Evolutionary conservation across 2,113 vertebrate species (phyloP), one percentile per base, ranked within the genome.

Genomic region (Amblyopsis rosae): DNA sequence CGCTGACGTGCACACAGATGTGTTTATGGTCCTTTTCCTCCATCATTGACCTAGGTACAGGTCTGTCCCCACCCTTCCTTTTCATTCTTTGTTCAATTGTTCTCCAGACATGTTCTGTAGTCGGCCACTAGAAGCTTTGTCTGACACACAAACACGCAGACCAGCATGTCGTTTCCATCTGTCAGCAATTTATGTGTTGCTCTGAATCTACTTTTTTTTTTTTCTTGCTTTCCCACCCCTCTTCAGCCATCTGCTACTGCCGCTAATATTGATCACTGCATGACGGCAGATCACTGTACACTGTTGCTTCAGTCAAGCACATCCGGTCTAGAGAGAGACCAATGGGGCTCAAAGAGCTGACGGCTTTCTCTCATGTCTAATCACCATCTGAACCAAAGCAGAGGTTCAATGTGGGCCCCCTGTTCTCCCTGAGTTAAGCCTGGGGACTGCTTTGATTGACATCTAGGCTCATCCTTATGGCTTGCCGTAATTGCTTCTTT

Each of bases 161-260:
- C 35, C 35, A 41, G 35, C 1, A 5, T 51, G 67, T 72, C 12
- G 84, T 81, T 80, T 77, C 62, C 67, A 75, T 33, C 51, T 79
- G 65, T 81, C 70, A 67, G 71, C 77, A 69, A 69, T 75, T 62
- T 72, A 49, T 62, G 64, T 58, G 70, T 80, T 75, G 66, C 58
- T 75, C 65, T 62, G 56, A 0, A 17, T 51, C 51, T 65, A 53
- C 50, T 48, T 0, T 26, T 26, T 26, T 26, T 26, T 26, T 26
- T 3, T 26, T 26, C 26, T 26, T 26, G 26, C 2, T 26, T 26
- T 12, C 6, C 32, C 54, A 32, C 48, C 41, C 53, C 54, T 61
- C 65, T 58, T 51, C 32, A 54, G 65, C 73, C 75, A 78, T 76
- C 69, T 45, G 1, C 64, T 13, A 45, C 65, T 51, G 17, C 58